These are phyloP conservation scores for Eristalis arbustorum DNA, from an alignment of 2,888 invertebrate species.

Conservation along the genomic window DNA sequence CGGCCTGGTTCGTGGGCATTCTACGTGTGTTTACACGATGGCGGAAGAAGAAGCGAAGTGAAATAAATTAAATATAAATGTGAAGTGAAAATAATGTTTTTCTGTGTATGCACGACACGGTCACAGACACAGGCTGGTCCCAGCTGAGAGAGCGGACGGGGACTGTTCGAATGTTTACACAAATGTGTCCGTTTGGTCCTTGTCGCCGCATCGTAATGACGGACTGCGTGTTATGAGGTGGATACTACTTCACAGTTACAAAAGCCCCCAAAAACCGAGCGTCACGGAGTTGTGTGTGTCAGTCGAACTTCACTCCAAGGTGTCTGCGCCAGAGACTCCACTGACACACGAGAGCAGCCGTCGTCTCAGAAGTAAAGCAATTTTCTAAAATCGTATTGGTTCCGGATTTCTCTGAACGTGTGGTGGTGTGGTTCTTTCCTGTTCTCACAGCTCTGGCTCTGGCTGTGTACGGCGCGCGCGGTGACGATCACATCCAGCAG, in stretches of 20 bases:
- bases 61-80: conserved; percentile 65
- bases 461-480: conserved; percentile 6
- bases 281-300: not conserved
- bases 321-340: too few species aligned
- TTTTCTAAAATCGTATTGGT: conserved; percentile 59
- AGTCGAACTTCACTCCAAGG: conserved; percentile 3
- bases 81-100: conserved; percentile 60
- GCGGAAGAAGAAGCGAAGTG: conserved; percentile 67
- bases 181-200: conserved; percentile 18
- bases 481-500: conserved; percentile 5
- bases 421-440: conserved; percentile 34
- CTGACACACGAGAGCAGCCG: not conserved
- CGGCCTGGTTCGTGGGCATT: not conserved
- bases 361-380: conserved; percentile 17
- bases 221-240: conserved; percentile 32
- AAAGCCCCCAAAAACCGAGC: too few species aligned
- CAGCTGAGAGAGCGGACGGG: not conserved
- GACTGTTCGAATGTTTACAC: conserved; percentile 6
- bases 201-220: conserved; percentile 33
- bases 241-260: conserved; percentile 44
- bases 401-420: conserved; percentile 54
- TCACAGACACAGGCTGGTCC: not conserved
- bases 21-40: conserved; percentile 53
- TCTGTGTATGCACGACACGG: conserved; percentile 21
- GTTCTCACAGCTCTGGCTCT: conserved; percentile 19